These are phyloP conservation scores for Columba guinea DNA, from an alignment of 2,797 vertebrate genomes.

Conservation along the genomic window DNA sequence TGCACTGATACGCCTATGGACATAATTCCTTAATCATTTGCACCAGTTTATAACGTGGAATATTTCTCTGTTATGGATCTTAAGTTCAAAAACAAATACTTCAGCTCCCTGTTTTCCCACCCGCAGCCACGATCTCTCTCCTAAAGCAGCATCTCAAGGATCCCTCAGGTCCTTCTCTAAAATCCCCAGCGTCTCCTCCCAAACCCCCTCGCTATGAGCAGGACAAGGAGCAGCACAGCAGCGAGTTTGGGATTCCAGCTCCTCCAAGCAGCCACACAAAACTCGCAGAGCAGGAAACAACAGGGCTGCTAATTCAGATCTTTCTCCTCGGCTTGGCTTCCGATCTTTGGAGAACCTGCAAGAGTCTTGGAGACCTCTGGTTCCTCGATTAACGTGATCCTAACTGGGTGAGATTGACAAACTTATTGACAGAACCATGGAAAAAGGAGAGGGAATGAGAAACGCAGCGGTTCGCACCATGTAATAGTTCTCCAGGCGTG, in stretches of 20 bases:
- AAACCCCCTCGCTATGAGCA: neutral
- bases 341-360: neutral
- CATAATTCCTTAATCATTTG: neutral
- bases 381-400: accelerated
- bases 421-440: accelerated
- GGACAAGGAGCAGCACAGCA: neutral
- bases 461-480: constrained; percentile 73
- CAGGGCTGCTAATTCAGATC: neutral
- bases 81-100: neutral
- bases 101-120: neutral
- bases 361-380: neutral
- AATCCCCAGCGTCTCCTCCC: neutral
- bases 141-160: neutral
- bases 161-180: neutral
- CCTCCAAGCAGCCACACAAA: neutral
- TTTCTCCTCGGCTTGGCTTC: neutral
- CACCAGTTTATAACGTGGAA: too few species aligned
- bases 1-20: neutral
- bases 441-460: neutral
- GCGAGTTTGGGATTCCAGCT: neutral
- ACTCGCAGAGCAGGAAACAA: neutral
- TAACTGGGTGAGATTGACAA: neutral
- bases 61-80: neutral
- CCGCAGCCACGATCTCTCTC: neutral
- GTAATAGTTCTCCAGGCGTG: constrained; percentile 91